Base-by-base conservation (phyloP, 2,113 vertebrate species). In the Scopus umbretta region DNA sequence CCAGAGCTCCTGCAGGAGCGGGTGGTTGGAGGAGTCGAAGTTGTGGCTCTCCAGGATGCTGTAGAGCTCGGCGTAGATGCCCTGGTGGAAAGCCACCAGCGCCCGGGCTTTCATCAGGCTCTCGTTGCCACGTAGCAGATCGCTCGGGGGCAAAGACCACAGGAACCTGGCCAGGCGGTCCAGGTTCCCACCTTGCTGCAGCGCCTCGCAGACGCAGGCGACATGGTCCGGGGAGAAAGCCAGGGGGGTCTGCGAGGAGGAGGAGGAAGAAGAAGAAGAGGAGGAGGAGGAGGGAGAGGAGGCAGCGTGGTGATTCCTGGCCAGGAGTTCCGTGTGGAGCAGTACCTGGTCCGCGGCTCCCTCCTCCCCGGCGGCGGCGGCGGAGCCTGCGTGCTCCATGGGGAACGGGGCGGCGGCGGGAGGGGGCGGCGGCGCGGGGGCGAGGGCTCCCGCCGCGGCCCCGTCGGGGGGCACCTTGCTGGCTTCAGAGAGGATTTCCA, bases 151-250 rank as follows among this genome's bases (percentile, higher is more conserved):
- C 96, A 99, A 97, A 93, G 99, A 99, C 99, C 99, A 99, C 84
- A 99, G 97, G 98, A 99, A 99, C 97, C 99, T 98, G 97, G 99
- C 99, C 97, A 99, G 98, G 97, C 99, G 99, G 98, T 99, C 99
- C 98, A 99, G 98, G 97, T 99, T 99, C 94, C 99, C 99, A 91
- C 99, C 99, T 98, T 99, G 99, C 98, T 99, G 99, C 98, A 99
- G 96, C 92, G 99, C 99, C 98, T 99, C 99, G 97, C 99, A 99
- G 56, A 99, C 99, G 88, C 99, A 99, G 95, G 99, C 99, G 97
- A 99, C 99, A 95, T 99, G 99, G 97, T 99, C 99, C 74, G 99
- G 99, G 50, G 99, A 99, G 98, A 99, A 99, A 95, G 99, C 99
- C 97, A 99, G 98, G 10, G 96, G 98, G 96, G 98, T 98, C 96